phyloP scores from a whole-genome alignment of 2,888 invertebrate genomes.

The Caenorhabditis sp. region DNA sequence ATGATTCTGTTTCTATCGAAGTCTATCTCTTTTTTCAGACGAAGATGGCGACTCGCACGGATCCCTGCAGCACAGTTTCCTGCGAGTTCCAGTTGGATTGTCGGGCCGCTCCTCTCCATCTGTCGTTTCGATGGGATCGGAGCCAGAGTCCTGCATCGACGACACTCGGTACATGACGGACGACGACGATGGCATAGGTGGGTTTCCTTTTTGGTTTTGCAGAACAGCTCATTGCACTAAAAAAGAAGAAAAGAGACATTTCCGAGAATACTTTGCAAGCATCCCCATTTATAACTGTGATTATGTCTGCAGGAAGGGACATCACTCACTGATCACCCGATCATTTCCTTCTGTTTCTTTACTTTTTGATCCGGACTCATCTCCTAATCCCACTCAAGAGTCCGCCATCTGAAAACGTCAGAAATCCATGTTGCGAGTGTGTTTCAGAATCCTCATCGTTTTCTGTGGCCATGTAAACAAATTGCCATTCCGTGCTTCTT shows the following conservation, averaged over 20 bases:
- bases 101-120: constrained; percentile 68
- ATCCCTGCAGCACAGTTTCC: constrained; percentile 60
- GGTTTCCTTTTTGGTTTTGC: constrained; percentile 27
- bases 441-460: constrained; percentile 7
- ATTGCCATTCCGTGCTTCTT: constrained; percentile 13
- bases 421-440: constrained; percentile 4
- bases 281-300: too few relatives aligned
- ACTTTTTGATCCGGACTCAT: not conserved
- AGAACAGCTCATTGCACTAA: not conserved
- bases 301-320: constrained; percentile 33
- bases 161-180: constrained; percentile 64
- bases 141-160: constrained; percentile 74
- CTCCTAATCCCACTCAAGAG: not conserved
- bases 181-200: constrained; percentile 66
- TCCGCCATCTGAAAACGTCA: not conserved
- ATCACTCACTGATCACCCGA: not conserved
- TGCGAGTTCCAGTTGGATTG: constrained; percentile 63
- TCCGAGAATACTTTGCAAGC: too few relatives aligned
- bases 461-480: constrained; percentile 28
- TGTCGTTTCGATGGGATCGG: constrained; percentile 71
- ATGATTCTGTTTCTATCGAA: too few relatives aligned
- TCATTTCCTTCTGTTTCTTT: not conserved
- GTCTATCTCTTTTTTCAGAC: constrained; percentile 57
- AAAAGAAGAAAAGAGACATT: constrained; percentile 1
- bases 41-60: constrained; percentile 61